These are phyloP conservation scores for Napeogenes inachia DNA, from an alignment of 2,888 invertebrate genomes.

Conservation along the genomic window DNA sequence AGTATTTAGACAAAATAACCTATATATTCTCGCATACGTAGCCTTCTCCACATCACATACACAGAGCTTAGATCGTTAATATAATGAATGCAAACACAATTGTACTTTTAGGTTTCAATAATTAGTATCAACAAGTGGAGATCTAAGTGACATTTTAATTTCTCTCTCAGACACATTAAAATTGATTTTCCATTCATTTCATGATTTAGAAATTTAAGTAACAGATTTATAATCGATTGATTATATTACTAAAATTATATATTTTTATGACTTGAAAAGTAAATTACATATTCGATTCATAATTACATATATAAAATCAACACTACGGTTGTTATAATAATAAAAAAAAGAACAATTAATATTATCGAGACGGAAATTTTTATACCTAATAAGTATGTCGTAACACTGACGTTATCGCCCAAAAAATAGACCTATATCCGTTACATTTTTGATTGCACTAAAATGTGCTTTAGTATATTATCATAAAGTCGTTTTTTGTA, in stretches of 20 bases:
- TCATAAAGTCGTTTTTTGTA: constrained; percentile 2
- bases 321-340: too few relatives aligned
- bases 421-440: constrained; percentile 14
- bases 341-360: too few relatives aligned
- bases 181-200: too few relatives aligned
- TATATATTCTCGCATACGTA: constrained; percentile 8
- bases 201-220: too few relatives aligned
- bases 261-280: too few relatives aligned
- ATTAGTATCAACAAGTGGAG: constrained; percentile 1
- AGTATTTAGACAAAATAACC: constrained; percentile 8
- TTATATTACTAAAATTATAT: too few relatives aligned
- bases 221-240: too few relatives aligned
- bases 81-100: constrained; percentile 48
- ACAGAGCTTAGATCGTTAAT: constrained; percentile 6
- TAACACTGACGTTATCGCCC: constrained; percentile 3
- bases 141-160: too few relatives aligned
- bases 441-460: background rate
- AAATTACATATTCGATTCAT: too few relatives aligned
- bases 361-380: background rate
- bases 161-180: too few relatives aligned
- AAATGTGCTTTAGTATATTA: background rate
- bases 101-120: constrained; percentile 55
- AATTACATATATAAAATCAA: too few relatives aligned
- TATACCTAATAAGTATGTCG: background rate
- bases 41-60: constrained; percentile 2